Evolutionary conservation across 2,888 invertebrate genomes (phyloP), one percentile per base, ranked within the genome.

Genomic region (Heliconius ethilla): DNA sequence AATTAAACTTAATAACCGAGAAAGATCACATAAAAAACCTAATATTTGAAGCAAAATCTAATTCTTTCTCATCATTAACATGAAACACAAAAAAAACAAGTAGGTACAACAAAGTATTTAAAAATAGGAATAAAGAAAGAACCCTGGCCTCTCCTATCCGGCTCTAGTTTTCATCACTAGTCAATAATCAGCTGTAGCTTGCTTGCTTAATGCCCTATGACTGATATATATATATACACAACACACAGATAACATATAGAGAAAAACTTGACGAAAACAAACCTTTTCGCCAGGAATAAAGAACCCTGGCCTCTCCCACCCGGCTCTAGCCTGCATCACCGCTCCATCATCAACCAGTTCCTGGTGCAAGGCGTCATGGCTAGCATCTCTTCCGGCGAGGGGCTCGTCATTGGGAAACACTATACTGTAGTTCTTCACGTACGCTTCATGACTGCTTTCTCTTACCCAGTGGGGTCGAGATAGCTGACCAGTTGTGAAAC

Each of bases 111-210:
- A 33, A 33, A 33, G 33, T 33, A 33, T 33, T 33, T 33, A 7
- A 33, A 33, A 7, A 33, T 33, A 7, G 90, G 90, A 74, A 96
- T 86, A 85, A 96, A 98, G 95, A n/a, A n/a, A n/a, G n/a, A n/a
- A n/a, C n/a, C n/a, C n/a, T n/a, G 97, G 98, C 97, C 98, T 92
- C 88, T 98, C 98, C 97, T 97, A 98, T 0, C 98, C 97, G 74
- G 96, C 97, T 13, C 97, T 95, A 84, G 98, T 96, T 88, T 98
- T 97, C 97, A 97, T 98, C 45, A 98, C 96, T 0, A 98, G 98
- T 1, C 98, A 98, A 75, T 95, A 95, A 18, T 91, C 85, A 98
- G 91, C n/a, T n/a, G n/a, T n/a, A n/a, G n/a, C n/a, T 84, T 95
- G 94, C 95, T 97, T 91, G 27, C 94, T 94, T 79, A 94, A 72